A percentile compares a stretch with the other conserved stretches of the same genome.
Conservation (phyloP, 2,797 vertebrate genomes). For the Meriones psammophilus region DNA sequence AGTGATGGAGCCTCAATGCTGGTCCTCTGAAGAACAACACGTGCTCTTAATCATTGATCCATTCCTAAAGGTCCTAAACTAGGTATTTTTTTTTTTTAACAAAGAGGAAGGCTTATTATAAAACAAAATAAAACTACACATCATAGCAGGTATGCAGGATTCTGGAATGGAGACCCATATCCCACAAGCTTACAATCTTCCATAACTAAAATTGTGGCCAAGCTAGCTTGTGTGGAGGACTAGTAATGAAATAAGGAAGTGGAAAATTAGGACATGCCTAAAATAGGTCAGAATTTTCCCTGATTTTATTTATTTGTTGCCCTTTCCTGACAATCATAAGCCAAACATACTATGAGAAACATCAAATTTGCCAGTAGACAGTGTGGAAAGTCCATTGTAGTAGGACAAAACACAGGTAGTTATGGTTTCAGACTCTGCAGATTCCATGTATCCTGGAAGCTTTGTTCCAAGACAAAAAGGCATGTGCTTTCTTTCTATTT, state of each 20-base stretch:
- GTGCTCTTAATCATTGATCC: not conserved
- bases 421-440: not conserved
- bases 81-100: not conserved
- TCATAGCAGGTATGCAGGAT: not conserved
- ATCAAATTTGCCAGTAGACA: not conserved
- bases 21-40: not conserved
- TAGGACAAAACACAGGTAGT: not conserved
- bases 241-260: not conserved
- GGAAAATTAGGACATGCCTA: not conserved
- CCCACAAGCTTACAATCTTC: not conserved
- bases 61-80: not conserved
- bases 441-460: not conserved
- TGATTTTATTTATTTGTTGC: not conserved
- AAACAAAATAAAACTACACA: not conserved
- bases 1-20: accelerated
- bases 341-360: not conserved
- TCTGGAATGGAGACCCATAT: too few species aligned
- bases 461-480: not conserved
- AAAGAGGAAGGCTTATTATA: not conserved
- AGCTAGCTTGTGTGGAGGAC: not conserved
- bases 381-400: not conserved
- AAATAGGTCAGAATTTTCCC: too few species aligned
- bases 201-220: not conserved
- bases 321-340: not conserved
- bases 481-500: not conserved